Percentiles rank a stretch among this genome's conserved stretches.
Conservation (phyloP, 2,113 vertebrate genomes). For the Lepisosteus osseus region DNA sequence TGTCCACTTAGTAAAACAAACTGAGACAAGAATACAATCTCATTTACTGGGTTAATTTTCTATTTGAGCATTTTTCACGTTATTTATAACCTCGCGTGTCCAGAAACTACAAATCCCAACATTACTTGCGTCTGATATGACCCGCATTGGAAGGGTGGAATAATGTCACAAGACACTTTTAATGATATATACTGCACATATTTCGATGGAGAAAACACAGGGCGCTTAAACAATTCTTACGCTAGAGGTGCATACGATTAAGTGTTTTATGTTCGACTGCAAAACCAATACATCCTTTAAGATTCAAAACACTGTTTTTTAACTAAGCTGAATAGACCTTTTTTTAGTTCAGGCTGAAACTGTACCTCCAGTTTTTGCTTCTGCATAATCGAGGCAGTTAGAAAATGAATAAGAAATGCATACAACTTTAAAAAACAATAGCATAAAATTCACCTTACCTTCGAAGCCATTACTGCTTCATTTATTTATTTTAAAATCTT, state of each 20-base stretch:
- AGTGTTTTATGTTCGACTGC: too few relatives aligned
- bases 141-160: constrained; percentile 59
- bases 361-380: background rate
- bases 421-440: background rate
- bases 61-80: too few relatives aligned
- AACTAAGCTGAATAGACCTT: too few relatives aligned
- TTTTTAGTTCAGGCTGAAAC: background rate
- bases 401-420: constrained; percentile 7
- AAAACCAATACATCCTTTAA: too few relatives aligned
- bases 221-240: background rate
- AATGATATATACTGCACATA: constrained; percentile 59
- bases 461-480: constrained; percentile 60
- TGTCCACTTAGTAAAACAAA: too few relatives aligned
- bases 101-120: constrained; percentile 61
- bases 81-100: too few relatives aligned
- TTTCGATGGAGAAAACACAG: constrained; percentile 23
- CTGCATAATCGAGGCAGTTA: background rate
- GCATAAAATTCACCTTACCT: constrained; percentile 45
- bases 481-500: constrained; percentile 51
- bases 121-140: constrained; percentile 41
- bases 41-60: too few relatives aligned
- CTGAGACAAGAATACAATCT: too few relatives aligned
- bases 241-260: too few relatives aligned
- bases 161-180: constrained; percentile 77
- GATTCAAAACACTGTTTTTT: too few relatives aligned